phyloP scores from a whole-genome alignment of 2,888 invertebrate genomes.

The Tipula helvola region DNA sequence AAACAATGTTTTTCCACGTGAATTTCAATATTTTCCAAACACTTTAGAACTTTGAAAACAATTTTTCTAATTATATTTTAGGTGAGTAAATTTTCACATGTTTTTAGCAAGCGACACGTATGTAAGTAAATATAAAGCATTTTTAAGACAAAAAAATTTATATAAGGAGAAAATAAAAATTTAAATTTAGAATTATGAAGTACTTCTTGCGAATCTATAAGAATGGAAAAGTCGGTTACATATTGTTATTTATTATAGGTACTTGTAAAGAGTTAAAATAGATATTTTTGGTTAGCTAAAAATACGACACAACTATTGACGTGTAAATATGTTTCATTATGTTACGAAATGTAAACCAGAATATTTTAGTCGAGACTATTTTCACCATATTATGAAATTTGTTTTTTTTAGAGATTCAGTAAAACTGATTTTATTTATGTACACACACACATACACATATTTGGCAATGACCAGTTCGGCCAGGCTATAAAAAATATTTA shows the following conservation, averaged over 20 bases:
- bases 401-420: too few relatives aligned
- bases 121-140: neutral
- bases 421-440: too few relatives aligned
- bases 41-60: neutral
- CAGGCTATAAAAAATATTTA: neutral
- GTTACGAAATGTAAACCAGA: neutral
- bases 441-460: too few relatives aligned
- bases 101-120: neutral
- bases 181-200: neutral
- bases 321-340: neutral
- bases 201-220: neutral
- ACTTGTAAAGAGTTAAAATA: neutral
- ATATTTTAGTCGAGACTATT: neutral
- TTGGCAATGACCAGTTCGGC: too few relatives aligned
- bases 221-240: neutral
- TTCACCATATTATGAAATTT: neutral
- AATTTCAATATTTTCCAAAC: neutral
- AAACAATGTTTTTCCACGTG: neutral
- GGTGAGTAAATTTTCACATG: neutral
- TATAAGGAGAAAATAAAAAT: neutral
- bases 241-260: too few relatives aligned
- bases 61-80: neutral
- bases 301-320: neutral
- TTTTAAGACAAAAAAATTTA: neutral
- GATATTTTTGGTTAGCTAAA: neutral